A percentile compares a stretch with the other conserved stretches of the same genome.
phyloP scores from a whole-genome alignment of 2,888 invertebrate species.

The Adelognathus sp. region DNA sequence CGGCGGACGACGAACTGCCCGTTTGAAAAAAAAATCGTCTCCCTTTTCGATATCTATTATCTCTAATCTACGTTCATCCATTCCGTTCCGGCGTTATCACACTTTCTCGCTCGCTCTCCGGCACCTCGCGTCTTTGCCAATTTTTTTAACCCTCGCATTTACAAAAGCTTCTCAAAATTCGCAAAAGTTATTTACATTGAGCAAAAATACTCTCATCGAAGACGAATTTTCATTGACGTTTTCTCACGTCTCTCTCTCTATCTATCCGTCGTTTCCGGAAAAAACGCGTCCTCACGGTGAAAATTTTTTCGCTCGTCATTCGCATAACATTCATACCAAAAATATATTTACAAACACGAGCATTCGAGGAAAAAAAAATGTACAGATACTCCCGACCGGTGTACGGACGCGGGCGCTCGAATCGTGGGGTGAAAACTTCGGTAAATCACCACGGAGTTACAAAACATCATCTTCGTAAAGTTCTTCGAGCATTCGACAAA shows the following conservation, averaged over 20 bases:
- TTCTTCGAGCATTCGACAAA: not conserved
- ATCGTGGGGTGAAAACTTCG: not conserved
- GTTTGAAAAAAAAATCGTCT: slow-evolving; percentile 33
- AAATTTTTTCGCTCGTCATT: slow-evolving; percentile 27
- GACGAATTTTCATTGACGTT: not conserved
- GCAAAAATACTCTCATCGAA: slow-evolving; percentile 14
- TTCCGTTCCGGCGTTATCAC: slow-evolving; percentile 27
- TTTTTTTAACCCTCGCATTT: not conserved
- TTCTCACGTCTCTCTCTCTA: not conserved
- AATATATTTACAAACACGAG: slow-evolving; percentile 20
- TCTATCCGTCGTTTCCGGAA: not conserved
- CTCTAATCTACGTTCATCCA: slow-evolving; percentile 14
- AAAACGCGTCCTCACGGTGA: not conserved
- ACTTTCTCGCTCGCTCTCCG: slow-evolving; percentile 20
- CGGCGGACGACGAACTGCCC: slow-evolving; percentile 61
- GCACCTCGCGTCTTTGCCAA: too few relatives aligned
- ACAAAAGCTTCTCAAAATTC: slow-evolving; percentile 27
- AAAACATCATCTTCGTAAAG: not conserved
- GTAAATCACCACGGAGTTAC: not conserved
- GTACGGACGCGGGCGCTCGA: slow-evolving; percentile 12
- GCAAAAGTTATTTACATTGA: slow-evolving; percentile 45
- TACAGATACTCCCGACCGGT: slow-evolving; percentile 7
- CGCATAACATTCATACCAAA: slow-evolving; percentile 22
- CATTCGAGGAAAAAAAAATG: slow-evolving; percentile 13
- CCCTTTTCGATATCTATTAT: slow-evolving; percentile 4